A percentile compares a stretch with the other conserved stretches of the same genome.
These are phyloP conservation scores for Eilema caniola DNA, from an alignment of 2,888 invertebrate genomes.

Conservation along the genomic window DNA sequence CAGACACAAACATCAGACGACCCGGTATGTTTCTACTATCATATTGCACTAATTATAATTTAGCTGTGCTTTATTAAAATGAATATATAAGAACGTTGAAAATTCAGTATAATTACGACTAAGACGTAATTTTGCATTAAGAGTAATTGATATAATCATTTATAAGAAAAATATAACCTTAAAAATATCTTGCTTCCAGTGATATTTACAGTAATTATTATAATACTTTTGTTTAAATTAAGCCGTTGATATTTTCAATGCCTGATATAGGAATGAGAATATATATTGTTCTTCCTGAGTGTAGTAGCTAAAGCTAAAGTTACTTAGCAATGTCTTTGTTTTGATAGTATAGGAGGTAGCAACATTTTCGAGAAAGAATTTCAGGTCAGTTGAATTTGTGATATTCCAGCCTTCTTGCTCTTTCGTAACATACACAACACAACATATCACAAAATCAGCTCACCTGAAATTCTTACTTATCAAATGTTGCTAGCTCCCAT, in stretches of 20 bases:
- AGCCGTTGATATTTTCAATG: background rate
- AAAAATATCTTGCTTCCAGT: background rate
- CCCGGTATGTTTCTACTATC: slow-evolving; percentile 88
- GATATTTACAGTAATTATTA: too few relatives aligned
- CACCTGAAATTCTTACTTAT: too few relatives aligned
- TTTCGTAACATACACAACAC: too few relatives aligned
- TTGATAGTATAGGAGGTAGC: too few relatives aligned
- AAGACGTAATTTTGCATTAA: background rate
- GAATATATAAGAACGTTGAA: background rate
- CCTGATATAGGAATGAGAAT: background rate
- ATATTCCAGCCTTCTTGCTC: too few relatives aligned
- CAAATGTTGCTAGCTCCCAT: too few relatives aligned
- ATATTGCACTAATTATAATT: background rate
- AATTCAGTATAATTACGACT: background rate
- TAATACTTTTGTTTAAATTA: background rate
- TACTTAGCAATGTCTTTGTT: too few relatives aligned
- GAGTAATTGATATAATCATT: too few relatives aligned
- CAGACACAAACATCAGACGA: slow-evolving; percentile 92
- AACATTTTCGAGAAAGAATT: too few relatives aligned
- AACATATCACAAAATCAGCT: too few relatives aligned
- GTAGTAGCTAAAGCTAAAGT: background rate
- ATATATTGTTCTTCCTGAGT: background rate
- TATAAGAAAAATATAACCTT: background rate
- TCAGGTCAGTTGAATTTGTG: too few relatives aligned
- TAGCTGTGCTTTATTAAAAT: background rate